Evolutionary conservation across 2,888 invertebrate species (phyloP).

Genomic region (Bimastos eiseni): DNA sequence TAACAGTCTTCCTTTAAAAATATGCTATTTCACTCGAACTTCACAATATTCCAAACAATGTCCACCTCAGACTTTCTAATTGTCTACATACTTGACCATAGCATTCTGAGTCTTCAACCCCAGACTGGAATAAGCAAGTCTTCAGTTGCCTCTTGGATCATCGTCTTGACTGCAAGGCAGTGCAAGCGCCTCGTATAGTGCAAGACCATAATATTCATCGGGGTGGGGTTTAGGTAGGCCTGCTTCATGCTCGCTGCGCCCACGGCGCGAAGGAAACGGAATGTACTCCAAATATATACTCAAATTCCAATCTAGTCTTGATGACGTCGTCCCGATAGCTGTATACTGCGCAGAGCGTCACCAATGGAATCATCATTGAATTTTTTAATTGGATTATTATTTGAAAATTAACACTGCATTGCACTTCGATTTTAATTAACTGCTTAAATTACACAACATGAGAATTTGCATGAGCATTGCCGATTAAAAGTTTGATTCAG

Average conservation of each 20-base stretch:
- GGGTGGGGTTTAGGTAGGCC: neutral
- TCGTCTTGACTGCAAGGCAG: neutral
- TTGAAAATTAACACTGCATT: neutral
- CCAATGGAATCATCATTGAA: neutral
- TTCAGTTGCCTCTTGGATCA: neutral
- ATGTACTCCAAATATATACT: neutral
- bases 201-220: neutral
- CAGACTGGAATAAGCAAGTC: neutral
- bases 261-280: neutral
- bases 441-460: neutral
- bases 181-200: neutral
- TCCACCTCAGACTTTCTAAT: neutral
- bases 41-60: too few relatives aligned
- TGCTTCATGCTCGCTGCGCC: neutral
- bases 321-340: neutral
- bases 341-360: neutral
- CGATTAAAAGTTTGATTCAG: neutral
- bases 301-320: conserved; percentile 13
- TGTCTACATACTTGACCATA: neutral
- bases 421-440: neutral
- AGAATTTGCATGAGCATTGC: neutral
- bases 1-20: too few relatives aligned
- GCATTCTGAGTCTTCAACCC: neutral
- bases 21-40: too few relatives aligned
- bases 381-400: neutral